These are phyloP conservation scores for Tetanocera ferruginea DNA, from an alignment of 2,888 invertebrate genomes.

Conservation along the genomic window DNA sequence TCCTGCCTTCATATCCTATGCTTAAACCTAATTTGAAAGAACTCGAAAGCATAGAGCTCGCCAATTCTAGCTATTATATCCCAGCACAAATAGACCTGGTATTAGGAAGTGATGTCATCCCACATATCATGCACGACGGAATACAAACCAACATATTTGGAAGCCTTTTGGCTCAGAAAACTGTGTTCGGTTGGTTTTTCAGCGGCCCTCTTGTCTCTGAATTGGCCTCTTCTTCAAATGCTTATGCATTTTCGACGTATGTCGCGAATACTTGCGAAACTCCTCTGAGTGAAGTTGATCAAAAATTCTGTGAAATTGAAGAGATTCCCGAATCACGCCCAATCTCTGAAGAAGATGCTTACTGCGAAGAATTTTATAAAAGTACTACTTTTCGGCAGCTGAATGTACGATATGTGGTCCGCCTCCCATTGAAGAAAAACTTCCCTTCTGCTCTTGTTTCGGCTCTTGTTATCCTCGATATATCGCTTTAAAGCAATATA, in stretches of 20 bases:
- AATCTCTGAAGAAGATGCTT: neutral
- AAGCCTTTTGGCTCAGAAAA: too few species aligned
- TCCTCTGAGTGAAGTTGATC: neutral
- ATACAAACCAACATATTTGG: too few species aligned
- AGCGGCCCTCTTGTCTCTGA: neutral
- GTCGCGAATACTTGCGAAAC: neutral
- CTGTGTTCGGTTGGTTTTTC: too few species aligned
- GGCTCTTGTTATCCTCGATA: neutral
- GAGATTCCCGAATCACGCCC: neutral
- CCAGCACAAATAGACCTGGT: slow-evolving; percentile 1
- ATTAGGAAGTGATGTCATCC: too few species aligned
- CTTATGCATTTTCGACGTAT: too few species aligned
- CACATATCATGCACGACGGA: too few species aligned
- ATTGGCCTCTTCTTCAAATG: too few species aligned
- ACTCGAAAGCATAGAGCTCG: neutral
- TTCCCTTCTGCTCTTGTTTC: neutral
- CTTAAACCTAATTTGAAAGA: neutral
- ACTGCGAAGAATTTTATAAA: slow-evolving; percentile 1
- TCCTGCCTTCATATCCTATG: neutral
- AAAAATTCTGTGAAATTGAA: neutral
- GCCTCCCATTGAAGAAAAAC: neutral
- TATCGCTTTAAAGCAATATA: neutral
- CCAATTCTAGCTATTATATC: slow-evolving; percentile 20
- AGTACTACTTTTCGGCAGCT: neutral
- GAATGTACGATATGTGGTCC: neutral